phyloP scores from a whole-genome alignment of 2,888 invertebrate species.

The Lasioglossum vierecki region DNA sequence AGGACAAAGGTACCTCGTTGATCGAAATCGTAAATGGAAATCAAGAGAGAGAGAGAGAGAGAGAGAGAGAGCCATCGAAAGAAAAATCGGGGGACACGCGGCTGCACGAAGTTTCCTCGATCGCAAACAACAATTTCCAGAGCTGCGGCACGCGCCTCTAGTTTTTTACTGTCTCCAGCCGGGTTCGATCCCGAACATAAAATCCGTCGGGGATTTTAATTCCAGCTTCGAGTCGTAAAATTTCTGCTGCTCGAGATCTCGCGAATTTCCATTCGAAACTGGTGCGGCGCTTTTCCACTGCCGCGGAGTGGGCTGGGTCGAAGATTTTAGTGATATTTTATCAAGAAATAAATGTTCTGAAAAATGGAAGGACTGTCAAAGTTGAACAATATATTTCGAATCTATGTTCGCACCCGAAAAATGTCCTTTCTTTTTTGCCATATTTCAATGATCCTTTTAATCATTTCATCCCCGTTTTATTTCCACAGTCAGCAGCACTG shows the following conservation, averaged over 20 bases:
- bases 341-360: too few species aligned
- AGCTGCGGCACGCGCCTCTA: background rate
- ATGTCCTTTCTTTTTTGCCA: too few species aligned
- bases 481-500: too few species aligned
- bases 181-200: background rate
- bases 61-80: slow-evolving; percentile 17
- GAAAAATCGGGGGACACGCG: background rate
- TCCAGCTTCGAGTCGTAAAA: background rate
- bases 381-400: too few species aligned
- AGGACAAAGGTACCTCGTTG: slow-evolving; percentile 32
- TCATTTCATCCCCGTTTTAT: too few species aligned
- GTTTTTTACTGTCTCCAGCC: background rate
- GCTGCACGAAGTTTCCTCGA: background rate
- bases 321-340: too few species aligned
- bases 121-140: background rate
- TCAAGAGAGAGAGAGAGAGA: slow-evolving; percentile 27
- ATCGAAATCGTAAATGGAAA: slow-evolving; percentile 34
- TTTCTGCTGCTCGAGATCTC: background rate
- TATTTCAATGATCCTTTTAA: too few species aligned
- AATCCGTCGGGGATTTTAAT: background rate
- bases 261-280: background rate
- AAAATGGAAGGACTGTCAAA: too few species aligned
- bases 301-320: too few species aligned
- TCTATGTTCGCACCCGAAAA: too few species aligned
- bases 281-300: background rate